A percentile compares a stretch with the other conserved stretches of the same genome.
Conservation (phyloP, 1,140 invertebrate genomes). For the Drosophila pseudoobscura region DNA sequence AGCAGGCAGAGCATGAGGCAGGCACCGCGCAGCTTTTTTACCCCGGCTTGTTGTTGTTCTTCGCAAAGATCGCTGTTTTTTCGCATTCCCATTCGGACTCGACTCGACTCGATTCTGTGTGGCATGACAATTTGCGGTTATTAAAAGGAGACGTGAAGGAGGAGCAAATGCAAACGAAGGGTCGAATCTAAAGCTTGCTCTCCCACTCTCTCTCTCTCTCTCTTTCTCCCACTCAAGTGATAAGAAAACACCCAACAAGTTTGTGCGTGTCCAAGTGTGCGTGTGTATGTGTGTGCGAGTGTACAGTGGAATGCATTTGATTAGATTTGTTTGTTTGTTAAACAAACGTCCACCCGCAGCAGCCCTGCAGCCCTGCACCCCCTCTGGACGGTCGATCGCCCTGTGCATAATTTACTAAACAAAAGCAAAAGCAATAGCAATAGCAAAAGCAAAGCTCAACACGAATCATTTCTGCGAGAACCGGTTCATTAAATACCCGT, state of each 20-base stretch:
- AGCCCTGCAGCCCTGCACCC: too few species aligned
- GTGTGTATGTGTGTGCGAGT: conserved; percentile 3
- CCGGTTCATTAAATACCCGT: conserved; percentile 10
- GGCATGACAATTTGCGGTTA: conserved; percentile 47
- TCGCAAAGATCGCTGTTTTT: conserved; percentile 39
- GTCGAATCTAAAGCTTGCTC: too few species aligned
- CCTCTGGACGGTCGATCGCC: too few species aligned
- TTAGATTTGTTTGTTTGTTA: conserved; percentile 57
- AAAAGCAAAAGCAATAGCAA: conserved; percentile 32
- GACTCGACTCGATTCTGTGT: conserved; percentile 21
- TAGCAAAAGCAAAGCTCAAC: conserved; percentile 7
- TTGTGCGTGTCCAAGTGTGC: conserved; percentile 5
- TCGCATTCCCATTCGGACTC: conserved; percentile 4
- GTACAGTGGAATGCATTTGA: conserved; percentile 57
- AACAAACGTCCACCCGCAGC: neutral
- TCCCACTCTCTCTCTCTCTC: neutral
- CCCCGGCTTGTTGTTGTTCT: neutral
- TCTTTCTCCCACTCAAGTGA: conserved; percentile 7
- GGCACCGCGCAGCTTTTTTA: conserved; percentile 51
- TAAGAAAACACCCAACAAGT: conserved; percentile 21
- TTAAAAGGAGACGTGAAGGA: conserved; percentile 18
- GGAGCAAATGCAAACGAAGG: neutral
- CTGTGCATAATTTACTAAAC: conserved; percentile 37
- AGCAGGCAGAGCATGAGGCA: conserved; percentile 35
- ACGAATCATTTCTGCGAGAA: conserved; percentile 1